Conservation (phyloP, 1,140 invertebrate genomes). For the Portunus trituberculatus region DNA sequence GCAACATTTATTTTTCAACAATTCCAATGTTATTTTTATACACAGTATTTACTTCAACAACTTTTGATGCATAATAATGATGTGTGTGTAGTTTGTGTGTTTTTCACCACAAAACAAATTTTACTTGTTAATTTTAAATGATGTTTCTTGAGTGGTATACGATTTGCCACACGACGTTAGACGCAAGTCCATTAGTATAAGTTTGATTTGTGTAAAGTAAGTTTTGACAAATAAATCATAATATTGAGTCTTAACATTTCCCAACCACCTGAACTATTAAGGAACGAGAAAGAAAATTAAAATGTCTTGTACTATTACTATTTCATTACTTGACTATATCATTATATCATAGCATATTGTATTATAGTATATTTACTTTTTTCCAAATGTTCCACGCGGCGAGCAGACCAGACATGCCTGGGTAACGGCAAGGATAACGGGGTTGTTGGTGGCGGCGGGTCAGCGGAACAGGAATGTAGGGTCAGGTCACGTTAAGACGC, state of each 20-base stretch:
- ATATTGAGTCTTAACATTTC: background rate
- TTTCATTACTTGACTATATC: too few species aligned
- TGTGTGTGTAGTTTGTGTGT: background rate
- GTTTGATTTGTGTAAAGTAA: background rate
- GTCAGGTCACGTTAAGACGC: background rate
- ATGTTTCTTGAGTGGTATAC: background rate
- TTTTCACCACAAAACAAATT: background rate
- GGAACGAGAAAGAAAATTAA: too few species aligned
- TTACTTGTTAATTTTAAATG: background rate
- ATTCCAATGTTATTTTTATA: slow-evolving; percentile 16
- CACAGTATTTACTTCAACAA: slow-evolving; percentile 14
- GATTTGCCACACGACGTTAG: background rate
- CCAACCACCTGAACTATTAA: too few species aligned
- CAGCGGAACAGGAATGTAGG: background rate
- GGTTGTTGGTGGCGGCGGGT: too few species aligned
- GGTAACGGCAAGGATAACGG: too few species aligned
- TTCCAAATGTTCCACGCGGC: background rate
- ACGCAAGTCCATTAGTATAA: too few species aligned
- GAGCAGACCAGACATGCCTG: background rate
- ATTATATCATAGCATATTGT: too few species aligned
- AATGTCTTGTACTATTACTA: too few species aligned
- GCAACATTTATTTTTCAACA: slow-evolving; percentile 13
- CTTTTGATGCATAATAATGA: slow-evolving; percentile 14
- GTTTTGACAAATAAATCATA: background rate
- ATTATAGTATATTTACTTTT: background rate